Evolutionary conservation across 1,140 invertebrate species (phyloP), one percentile per base, ranked within the genome.

Genomic region (Meteorus sp.): DNA sequence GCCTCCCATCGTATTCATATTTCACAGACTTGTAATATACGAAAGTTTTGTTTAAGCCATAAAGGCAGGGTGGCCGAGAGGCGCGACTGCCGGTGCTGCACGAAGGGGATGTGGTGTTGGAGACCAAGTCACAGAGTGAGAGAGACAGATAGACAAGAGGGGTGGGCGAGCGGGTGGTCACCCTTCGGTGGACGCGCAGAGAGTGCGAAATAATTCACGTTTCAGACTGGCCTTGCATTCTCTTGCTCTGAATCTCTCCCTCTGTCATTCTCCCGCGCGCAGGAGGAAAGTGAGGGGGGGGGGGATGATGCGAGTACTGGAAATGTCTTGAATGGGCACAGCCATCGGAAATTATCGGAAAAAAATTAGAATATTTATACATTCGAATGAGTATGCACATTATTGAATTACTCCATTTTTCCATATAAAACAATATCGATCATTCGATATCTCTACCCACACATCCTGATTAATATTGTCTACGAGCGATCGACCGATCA

Each of bases 31-130:
- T 71, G 76, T 72, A 76, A 75, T 74, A 77, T 76, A 74, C 74
- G 70, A 76, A 77, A 76, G 74, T 78, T 76, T 78, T 77, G 76
- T 78, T 76, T 78, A 76, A 76, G 75, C 75, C 75, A 71, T 75
- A 76, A 78, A 76, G 69, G 68, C 59, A 64, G 37, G 53, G 64
- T 59, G 64, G 62, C 35, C 57, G 50, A 37, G 56, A 55, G 39
- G 48, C 56, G 33, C 29, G 45, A 41, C 56, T 56, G 43, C 19
- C 55, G 44, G 43, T 48, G 25, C 11, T 17, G 29, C 8, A 20
- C 22, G 4, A 63, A 43, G 45, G 37, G 13, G 52, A 43, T 44
- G 44, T 9, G 22, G 31, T 47, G 52, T 54, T 22, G 23, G 37
- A 22, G 25, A 11, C 47, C n/a, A n/a, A n/a, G n/a, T 66, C 44